Base-by-base conservation (phyloP, 2,888 invertebrate species). In the Drosophila anceps region DNA sequence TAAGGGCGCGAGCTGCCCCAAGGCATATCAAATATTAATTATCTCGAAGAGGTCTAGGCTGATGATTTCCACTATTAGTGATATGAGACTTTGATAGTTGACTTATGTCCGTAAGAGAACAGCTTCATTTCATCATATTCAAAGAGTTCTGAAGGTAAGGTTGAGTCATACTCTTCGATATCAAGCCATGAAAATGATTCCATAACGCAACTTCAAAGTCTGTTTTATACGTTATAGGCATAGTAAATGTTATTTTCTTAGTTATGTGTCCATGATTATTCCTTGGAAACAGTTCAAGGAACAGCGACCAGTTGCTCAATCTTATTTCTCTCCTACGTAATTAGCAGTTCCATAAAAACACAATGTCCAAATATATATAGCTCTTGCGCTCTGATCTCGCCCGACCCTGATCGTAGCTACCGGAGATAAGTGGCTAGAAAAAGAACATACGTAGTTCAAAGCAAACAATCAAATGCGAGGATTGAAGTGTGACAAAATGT, bases 271-370 rank as follows among this genome's bases (percentile, higher is more conserved):
- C 44, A 41, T 58, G 69, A 53, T 58, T 39, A 54, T 76, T 78
- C 73, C 78, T 31, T 13, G 44, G 59, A 76, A 50, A 18, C 50
- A 12, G 50, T 18, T 50, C 12, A 31, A 59, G 79, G 64, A 43
- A 33, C 35, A 3, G 8, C 68, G 55, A 27, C 24, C 15, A 46
- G 27, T 35, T 44, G 53, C 58, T 15, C 44, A 51, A 41, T 57
- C 61, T 15, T 39, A 20, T 46, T 59, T 53, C 48, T 66, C 46
- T 63, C 48, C 63, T 60, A 50, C 58, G 44, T 66, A 83, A 83
- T 83, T 83, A 83, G 88, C 83, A 87, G 88, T 37, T 15, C 65
- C 79, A 84, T 83, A 81, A 84, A 82, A 87, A 81, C 39, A 63
- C 68, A 66, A 69, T 72, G 58, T 61, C 57, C 76, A 84, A 72